phyloP scores from a whole-genome alignment of 2,888 invertebrate genomes.

The Capitulum mitella region DNA sequence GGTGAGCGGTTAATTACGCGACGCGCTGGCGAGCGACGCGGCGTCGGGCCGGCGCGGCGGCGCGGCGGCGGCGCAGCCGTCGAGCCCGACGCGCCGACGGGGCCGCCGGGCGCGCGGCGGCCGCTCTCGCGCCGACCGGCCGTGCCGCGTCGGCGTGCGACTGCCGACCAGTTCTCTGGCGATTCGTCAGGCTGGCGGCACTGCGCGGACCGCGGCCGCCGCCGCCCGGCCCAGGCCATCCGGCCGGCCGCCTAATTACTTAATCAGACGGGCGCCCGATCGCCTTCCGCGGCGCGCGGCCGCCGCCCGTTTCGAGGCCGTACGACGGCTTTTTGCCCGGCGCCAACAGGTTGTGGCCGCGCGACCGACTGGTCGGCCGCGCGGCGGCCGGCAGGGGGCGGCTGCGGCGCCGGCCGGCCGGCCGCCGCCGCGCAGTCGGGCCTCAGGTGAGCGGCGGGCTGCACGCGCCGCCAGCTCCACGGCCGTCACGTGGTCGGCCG shows the following conservation, averaged over 20 bases:
- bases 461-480: not conserved
- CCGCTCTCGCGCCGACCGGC: not conserved
- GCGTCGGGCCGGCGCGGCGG: not conserved
- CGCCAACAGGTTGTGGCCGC: conserved; percentile 18
- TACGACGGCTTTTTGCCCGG: not conserved
- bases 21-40: not conserved
- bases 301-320: not conserved
- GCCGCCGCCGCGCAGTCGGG: not conserved
- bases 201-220: not conserved
- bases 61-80: not conserved
- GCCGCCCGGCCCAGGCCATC: not conserved
- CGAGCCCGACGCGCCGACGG: not conserved
- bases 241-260: not conserved
- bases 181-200: not conserved
- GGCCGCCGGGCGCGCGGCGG: not conserved
- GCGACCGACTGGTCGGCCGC: not conserved
- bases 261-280: conserved; percentile 14
- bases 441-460: not conserved
- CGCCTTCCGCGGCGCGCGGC: not conserved
- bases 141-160: not conserved
- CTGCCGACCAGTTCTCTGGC: not conserved
- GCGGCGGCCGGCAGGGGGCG: not conserved
- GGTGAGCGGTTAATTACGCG: not conserved
- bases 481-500: not conserved
- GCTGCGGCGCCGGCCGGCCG: not conserved